These are phyloP conservation scores for Coleophora flavipennella DNA, from an alignment of 2,888 invertebrate species.

Conservation along the genomic window DNA sequence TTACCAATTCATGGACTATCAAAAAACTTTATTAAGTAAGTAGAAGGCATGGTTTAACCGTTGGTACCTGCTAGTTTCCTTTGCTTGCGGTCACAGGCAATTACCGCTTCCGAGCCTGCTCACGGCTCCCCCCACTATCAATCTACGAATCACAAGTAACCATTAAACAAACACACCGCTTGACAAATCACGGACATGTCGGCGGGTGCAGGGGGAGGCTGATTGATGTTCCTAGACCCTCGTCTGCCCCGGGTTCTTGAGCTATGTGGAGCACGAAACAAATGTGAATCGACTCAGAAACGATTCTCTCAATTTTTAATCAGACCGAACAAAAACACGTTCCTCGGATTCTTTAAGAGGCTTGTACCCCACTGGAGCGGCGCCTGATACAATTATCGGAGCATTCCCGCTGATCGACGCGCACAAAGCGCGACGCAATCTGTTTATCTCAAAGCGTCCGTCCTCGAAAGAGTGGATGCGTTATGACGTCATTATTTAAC, in stretches of 20 bases:
- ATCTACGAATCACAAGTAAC: conserved; percentile 12
- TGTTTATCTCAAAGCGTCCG: too few relatives aligned
- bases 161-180: conserved; percentile 32
- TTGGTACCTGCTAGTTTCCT: too few relatives aligned
- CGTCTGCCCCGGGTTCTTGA: conserved; percentile 21
- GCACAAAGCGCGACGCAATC: too few relatives aligned
- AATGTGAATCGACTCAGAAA: conserved; percentile 6
- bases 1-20: too few relatives aligned
- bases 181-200: conserved; percentile 43
- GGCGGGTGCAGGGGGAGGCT: conserved; percentile 20
- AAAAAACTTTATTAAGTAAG: too few relatives aligned
- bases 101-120: background rate
- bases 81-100: background rate
- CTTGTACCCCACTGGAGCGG: too few relatives aligned
- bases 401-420: too few relatives aligned
- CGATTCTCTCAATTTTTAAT: background rate
- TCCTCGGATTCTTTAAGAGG: too few relatives aligned
- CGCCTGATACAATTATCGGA: too few relatives aligned
- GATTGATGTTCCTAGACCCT: conserved; percentile 41
- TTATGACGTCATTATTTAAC: too few relatives aligned
- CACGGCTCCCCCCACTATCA: conserved; percentile 4
- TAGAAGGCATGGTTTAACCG: background rate
- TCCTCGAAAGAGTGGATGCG: too few relatives aligned
- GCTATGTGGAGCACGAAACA: conserved; percentile 16
- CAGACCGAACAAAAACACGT: background rate